Conservation (phyloP, 2,113 vertebrate genomes). For the Pedionomus torquatus region DNA sequence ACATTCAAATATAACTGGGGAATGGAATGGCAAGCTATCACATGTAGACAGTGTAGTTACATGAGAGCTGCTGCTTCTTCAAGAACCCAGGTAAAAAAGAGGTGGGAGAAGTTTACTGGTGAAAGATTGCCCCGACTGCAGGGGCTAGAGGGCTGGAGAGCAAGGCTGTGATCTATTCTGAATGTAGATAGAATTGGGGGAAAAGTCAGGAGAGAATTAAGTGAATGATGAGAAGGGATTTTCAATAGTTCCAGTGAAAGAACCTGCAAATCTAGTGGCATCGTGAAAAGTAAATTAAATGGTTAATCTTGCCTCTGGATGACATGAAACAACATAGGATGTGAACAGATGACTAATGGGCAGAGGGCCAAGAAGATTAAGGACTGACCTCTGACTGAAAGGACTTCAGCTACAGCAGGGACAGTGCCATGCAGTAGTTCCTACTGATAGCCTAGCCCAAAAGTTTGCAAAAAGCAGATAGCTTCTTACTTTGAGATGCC, state of each 20-base stretch:
- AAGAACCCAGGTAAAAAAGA: neutral
- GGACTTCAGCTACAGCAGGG: neutral
- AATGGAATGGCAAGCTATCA: neutral
- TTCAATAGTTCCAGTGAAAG: neutral
- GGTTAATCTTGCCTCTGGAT: neutral
- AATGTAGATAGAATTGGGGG: neutral
- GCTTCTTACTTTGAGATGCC: neutral
- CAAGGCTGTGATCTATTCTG: neutral
- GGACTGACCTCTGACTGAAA: neutral
- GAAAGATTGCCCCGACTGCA: neutral
- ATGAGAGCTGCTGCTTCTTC: neutral
- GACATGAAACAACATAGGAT: neutral
- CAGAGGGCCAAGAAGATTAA: neutral
- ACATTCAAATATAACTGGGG: neutral
- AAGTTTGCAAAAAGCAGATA: neutral
- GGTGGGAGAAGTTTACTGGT: neutral
- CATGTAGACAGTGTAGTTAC: neutral
- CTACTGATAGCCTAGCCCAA: neutral
- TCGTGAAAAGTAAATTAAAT: neutral
- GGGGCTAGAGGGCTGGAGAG: neutral
- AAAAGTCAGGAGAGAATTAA: neutral
- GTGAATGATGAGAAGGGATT: neutral
- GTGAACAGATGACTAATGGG: neutral
- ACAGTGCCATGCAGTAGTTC: neutral
- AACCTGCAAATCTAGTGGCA: neutral